Evolutionary conservation across 1,140 invertebrate species (phyloP), one percentile per base, ranked within the genome.

Genomic region (Teleogryllus occipitalis): DNA sequence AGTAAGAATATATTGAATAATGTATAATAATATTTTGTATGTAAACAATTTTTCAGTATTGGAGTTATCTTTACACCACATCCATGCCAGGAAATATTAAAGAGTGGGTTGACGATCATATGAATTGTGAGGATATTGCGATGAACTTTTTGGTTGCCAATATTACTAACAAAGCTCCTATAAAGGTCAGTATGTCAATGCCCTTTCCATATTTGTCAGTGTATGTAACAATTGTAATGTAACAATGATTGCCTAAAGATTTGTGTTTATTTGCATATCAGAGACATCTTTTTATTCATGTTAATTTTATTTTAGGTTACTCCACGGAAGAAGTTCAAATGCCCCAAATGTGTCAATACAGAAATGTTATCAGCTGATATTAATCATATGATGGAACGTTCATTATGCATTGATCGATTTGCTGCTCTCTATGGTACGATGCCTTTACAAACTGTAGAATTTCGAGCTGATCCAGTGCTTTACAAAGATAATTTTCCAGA

Each of bases 301-400:
- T 18, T 49, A 2, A 14, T 76, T 18, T 14, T 73, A 10, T 87
- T 85, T 7, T 84, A 94, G 93, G 95, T 98, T n/a, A 94, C 96
- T 2, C 96, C 97, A 0, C 90, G 97, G n/a, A 98, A 98, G 84
- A 99, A 99, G 85, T 99, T 99, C 87, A 97, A 97, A 86, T 98
- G 97, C 86, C 96, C 96, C 0, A 95, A 98, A 85, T 98, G 97
- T 87, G 93, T 91, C 2, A 97, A 97, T 84, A 96, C 92, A 0
- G 96, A 97, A 87, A 97, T 97, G 95, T 84, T 99, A 7, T 98
- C 96, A 0, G 94, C 95, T 0, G 96, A 98, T 88, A 88, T 95
- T 39, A 91, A 92, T 46, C 97, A 99, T 86, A 97, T 99, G 96
- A 91, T 95, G 0, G 95, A 97, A 85, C 88, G 97, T 47, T 97